phyloP scores from a whole-genome alignment of 2,888 invertebrate genomes.

The Eudemis profundana region DNA sequence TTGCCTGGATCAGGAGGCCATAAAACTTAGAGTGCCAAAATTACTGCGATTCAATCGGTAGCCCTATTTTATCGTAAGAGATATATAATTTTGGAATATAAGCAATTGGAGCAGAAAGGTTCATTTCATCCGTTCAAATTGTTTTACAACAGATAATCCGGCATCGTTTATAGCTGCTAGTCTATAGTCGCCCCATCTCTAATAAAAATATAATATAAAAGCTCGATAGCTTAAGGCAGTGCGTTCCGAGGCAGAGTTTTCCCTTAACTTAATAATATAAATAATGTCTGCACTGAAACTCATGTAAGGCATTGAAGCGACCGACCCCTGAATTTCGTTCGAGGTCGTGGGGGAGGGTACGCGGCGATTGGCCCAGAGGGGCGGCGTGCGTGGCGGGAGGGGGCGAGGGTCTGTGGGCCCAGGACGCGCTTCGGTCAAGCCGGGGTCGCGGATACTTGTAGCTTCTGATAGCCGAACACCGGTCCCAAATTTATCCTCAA shows the following conservation, averaged over 20 bases:
- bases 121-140: too few species aligned
- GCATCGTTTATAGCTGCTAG: too few species aligned
- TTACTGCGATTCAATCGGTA: too few species aligned
- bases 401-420: conserved; percentile 18
- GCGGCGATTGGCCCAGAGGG: conserved; percentile 11
- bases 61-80: too few species aligned
- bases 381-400: not conserved
- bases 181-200: too few species aligned
- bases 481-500: conserved; percentile 46
- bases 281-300: conserved; percentile 37
- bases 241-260: not conserved
- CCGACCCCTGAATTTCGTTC: conserved; percentile 43
- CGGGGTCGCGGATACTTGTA: conserved; percentile 48
- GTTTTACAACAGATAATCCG: too few species aligned
- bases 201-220: too few species aligned
- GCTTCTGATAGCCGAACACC: conserved; percentile 47
- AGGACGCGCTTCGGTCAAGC: conserved; percentile 31
- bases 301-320: conserved; percentile 39
- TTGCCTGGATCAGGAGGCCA: too few species aligned
- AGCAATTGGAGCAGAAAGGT: too few species aligned
- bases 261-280: conserved; percentile 21
- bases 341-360: conserved; percentile 39
- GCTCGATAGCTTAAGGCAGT: not conserved
- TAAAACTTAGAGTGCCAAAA: too few species aligned
- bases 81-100: too few species aligned